Conservation (phyloP, 2,888 invertebrate species). For the Ethmia dodecea region DNA sequence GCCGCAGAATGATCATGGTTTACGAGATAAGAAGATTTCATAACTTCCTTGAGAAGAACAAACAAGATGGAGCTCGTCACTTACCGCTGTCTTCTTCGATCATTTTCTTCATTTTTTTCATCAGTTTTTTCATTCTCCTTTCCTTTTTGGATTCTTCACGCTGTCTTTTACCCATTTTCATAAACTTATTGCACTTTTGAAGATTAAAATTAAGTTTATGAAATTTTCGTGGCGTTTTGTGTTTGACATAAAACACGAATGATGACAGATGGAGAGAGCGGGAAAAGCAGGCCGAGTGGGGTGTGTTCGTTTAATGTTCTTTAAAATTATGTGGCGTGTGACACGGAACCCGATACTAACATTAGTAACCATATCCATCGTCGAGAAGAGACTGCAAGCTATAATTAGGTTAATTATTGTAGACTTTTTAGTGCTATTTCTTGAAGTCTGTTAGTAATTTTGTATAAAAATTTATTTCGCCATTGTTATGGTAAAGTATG, state of each 20-base stretch:
- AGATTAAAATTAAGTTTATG: not conserved
- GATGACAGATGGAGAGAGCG: not conserved
- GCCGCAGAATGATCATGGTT: not conserved
- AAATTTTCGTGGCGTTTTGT: not conserved
- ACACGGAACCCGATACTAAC: too few relatives aligned
- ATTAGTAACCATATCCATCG: too few relatives aligned
- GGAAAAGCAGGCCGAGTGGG: too few relatives aligned
- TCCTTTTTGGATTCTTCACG: not conserved
- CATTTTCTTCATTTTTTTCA: not conserved
- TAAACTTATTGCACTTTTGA: not conserved
- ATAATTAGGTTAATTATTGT: too few relatives aligned
- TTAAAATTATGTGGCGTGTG: not conserved
- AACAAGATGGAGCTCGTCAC: not conserved
- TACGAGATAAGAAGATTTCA: not conserved
- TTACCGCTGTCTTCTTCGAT: not conserved
- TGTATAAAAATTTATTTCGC: too few relatives aligned
- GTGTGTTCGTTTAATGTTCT: not conserved
- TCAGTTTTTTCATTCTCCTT: not conserved
- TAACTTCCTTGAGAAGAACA: not conserved
- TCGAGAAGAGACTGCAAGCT: too few relatives aligned
- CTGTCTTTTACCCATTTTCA: not conserved
- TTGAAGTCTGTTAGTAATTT: too few relatives aligned
- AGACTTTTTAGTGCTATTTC: too few relatives aligned
- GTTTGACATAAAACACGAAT: not conserved
- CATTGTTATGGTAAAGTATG: too few relatives aligned